These are phyloP conservation scores for human (Homo sapiens) DNA, from an alignment of 2,113 vertebrate species.

Conservation along the genomic window GRCh38 chr9:85280001-85280500, in stretches of 20 bases:
- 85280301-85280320: background rate
- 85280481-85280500: background rate
- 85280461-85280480: background rate
- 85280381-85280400: background rate
- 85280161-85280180: background rate
- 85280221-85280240: background rate
- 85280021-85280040: background rate
- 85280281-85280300: background rate
- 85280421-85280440: background rate
- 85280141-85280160: background rate
- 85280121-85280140: background rate
- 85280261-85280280: background rate
- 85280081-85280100: constrained; percentile 6
- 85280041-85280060: background rate
- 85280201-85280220: background rate
- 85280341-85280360: background rate
- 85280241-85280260: background rate
- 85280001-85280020: background rate
- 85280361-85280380: background rate
- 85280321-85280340: background rate
- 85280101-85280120: background rate
- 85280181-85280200: background rate
- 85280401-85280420: background rate
- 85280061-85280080: background rate
- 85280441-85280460: background rate